Base-by-base conservation (phyloP, 2,797 vertebrate species). In the Acridotheres tristis region DNA sequence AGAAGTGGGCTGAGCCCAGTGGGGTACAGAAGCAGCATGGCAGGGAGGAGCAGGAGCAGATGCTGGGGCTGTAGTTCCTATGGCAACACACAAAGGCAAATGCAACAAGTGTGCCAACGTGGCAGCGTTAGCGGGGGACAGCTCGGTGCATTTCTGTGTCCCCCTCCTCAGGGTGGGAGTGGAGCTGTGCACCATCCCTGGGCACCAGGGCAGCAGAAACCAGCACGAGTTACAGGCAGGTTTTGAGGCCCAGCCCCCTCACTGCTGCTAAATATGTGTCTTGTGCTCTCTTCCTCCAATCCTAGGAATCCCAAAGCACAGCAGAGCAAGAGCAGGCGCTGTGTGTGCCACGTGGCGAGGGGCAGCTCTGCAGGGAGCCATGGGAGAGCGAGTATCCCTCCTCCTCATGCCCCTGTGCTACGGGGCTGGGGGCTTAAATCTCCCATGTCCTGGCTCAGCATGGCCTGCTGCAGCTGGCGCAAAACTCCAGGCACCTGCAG, bases 11-110 rank as follows among this genome's bases (percentile, higher is more conserved):
- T 6, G 23, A 88, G 65, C 78, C 59, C 1, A 11, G 27, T 27
- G 76, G 67, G 47, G 23, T 36, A 47, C 80, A 80, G 61, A 55
- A 40, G 84, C 80, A 88, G 67, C 1, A 1, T 16, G 14, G 58
- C 25, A 5, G 85, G 45, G 29, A 87, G 74, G 62, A 53, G 85
- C 74, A 77, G 78, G 43, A 91, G 67, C 74, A 82, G 89, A 90
- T 89, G 68, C 72, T 83, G 89, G 48, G 45, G 75, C 85, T 93
- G 72, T 57, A 57, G 95, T 93, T 96, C 72, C 96, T 83, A 93
- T 91, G 88, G 79, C 72, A 95, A 93, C 91, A 36, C 1, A 22
- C 0, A 1, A 75, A 85, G 65, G 61, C 34, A 9, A 50, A 69
- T 17, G 72, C 89, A 89, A 80, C 85, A 82, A 71, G 89, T 88